Evolutionary conservation across 2,113 vertebrate species (phyloP), one percentile per base, ranked within the genome.

Genomic region (Lepisosteus osseus): DNA sequence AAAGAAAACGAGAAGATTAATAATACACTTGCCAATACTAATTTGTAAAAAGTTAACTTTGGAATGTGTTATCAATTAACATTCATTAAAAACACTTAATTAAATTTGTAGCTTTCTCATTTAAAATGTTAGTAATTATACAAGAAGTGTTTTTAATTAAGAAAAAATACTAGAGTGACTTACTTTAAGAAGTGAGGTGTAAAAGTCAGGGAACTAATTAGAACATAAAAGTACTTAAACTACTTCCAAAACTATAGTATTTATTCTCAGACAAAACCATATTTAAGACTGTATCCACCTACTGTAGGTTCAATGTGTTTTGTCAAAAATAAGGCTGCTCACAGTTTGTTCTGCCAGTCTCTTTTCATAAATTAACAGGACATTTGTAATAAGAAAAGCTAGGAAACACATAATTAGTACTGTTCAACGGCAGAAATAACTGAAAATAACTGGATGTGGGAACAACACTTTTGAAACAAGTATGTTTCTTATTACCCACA

Each of bases 131-230:
- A 78, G 87, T 73, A 69, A 78, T 76, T 90, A 92, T 83, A 83
- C 98, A 79, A 94, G 88, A 78, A 94, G 84, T 69, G 90, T 91
- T 65, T 79, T 96, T 29, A 29, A 29, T 29, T 29, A 29, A 29
- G 29, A 29, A 29, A 29, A 29, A 29, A 29, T 29, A 29, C 29
- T 29, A 29, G 29, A 29, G 29, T 29, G 29, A 29, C 29, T 29
- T 29, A 29, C 29, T 29, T 29, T 29, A 29, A 29, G 29, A 29
- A 29, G 29, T 29, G 29, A 12, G 96, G 98, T 84, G 95, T 97
- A 80, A 95, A 99, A 62, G 85, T 97, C 61, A 98, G 96, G 85
- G 94, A 98, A 78, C 97, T 96, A 68, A 72, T 98, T 0, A 97
- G 95, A 77, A 86, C 91, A 11, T 90, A 88, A 86, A 87, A 72